Base-by-base conservation (phyloP, 2,797 vertebrate genomes). In the Allobates femoralis region DNA sequence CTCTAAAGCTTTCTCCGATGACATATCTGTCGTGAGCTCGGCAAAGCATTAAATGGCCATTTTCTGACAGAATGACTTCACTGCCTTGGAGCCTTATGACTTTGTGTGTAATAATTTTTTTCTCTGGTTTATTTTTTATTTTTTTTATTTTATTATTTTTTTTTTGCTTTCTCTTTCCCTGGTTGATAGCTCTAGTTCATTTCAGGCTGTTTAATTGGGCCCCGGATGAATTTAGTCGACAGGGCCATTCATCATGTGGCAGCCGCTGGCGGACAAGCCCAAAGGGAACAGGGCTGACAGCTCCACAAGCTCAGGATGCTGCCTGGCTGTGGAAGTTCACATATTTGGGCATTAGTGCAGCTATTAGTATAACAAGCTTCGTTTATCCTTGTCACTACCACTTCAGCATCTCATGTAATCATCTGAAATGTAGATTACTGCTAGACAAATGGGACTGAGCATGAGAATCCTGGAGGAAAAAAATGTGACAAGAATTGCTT, bases 181-280 rank as follows among this genome's bases (percentile, higher is more conserved):
- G 91, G 91, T 95, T 96, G 94, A 95, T 94, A 94, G 94, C 94
- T 94, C 93, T 94, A 94, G 95, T 94, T 95, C 95, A 95, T 94
- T 96, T 94, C 94, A 94, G 93, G 93, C 94, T 95, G 92, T 96
- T 97, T 98, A 98, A 98, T 98, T 98, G 97, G 97, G 96, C 96
- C 97, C 95, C 91, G 93, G 94, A 97, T 97, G 97, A 96, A 96
- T 97, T 97, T 96, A 95, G 94, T 95, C 93, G 97, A 98, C 97
- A 98, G 97, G 96, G 96, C 97, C 96, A 98, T 98, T 98, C 96
- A 98, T 98, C 97, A 98, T 97, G 96, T 96, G 95, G 95, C 96
- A 93, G 94, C 93, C 94, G 96, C 95, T 96, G 94, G 92, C 94
- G 96, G 97, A 94, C 93, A 95, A 95, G 95, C 95, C 96, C 96